Conservation (phyloP, 2,888 invertebrate species). For the Parnassius smintheus region DNA sequence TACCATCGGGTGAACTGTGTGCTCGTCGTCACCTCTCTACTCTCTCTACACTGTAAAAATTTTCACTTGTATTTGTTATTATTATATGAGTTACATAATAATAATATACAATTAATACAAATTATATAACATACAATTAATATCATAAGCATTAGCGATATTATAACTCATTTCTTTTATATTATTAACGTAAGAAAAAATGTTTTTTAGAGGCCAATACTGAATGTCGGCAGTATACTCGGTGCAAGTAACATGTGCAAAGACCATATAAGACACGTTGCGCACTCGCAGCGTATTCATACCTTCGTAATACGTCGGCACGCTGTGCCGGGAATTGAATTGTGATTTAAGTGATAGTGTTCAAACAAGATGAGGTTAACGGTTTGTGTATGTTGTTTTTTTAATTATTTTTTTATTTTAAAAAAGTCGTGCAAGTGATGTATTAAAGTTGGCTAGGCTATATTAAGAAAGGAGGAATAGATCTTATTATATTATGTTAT, state of each 20-base stretch:
- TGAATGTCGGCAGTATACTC: background rate
- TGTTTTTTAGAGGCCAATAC: background rate
- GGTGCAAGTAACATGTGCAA: background rate
- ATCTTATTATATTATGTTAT: too few relatives aligned
- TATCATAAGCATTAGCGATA: too few relatives aligned
- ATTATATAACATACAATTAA: too few relatives aligned
- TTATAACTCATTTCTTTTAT: too few relatives aligned
- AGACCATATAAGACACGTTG: constrained; percentile 32
- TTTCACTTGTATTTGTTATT: too few relatives aligned
- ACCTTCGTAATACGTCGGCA: constrained; percentile 23
- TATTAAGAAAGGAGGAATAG: too few relatives aligned
- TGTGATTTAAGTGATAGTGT: constrained; percentile 29
- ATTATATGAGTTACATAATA: too few relatives aligned
- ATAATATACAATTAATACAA: too few relatives aligned
- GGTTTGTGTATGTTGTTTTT: constrained; percentile 32
- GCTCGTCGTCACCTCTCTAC: too few relatives aligned
- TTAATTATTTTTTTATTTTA: background rate
- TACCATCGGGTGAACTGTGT: too few relatives aligned
- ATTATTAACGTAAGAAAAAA: too few relatives aligned
- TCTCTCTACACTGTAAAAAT: too few relatives aligned
- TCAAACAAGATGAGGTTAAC: constrained; percentile 39
- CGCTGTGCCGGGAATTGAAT: constrained; percentile 13
- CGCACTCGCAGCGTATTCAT: constrained; percentile 25
- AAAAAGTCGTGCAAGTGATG: background rate
- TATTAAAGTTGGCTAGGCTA: background rate